Base-by-base conservation (phyloP, 1,140 invertebrate genomes). In the Eumeta japonica region DNA sequence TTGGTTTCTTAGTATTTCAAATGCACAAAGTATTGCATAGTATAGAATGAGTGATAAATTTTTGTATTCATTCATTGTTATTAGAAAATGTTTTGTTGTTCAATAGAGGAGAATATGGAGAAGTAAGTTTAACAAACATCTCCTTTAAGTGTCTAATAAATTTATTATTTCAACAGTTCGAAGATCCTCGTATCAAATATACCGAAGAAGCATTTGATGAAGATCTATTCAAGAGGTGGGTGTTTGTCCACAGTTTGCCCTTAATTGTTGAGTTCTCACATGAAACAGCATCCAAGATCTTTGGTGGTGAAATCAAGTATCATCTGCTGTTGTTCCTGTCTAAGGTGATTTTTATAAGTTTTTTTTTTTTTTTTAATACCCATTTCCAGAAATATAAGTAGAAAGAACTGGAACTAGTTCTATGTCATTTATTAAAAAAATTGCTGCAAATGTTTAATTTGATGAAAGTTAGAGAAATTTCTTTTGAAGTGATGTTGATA, bases 191-290 rank as follows among this genome's bases (percentile, higher is more conserved):
- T 55, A 84, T 82, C 49, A 83, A 86, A 28, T 94, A 86, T 55
- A 85, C 87, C 0, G 89, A 81, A 16, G 87, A 89, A 52, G 50
- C 84, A 10, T 78, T 77, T 39, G 78, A 63, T 15, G 82, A 84
- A 42, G 83, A 85, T 30, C 67, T 71, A 19, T 62, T 99, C 31
- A 87, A 87, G 63, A 85, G 86, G 49, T 99, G 98, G 80, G 82
- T 98, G 41, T 76, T 82, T 45, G 75, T 84, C 11, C 87, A 98
- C 58, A 85, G 90, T 40, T 76, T 99, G 56, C 96, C 97, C 33
- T 74, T 96, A 30, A 86, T 99, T 51, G 88, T 97, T 36, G 96
- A 99, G 71, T 99, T 99, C 79, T 98, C 93, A 48, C 94, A 97
- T 53, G 90, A 97, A 70, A 97, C 92, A 18, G 97, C 94, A 3